Evolutionary conservation across 92 coral and sea anemone species (phyloP).

Genomic region (Plumapathes pennacea): DNA sequence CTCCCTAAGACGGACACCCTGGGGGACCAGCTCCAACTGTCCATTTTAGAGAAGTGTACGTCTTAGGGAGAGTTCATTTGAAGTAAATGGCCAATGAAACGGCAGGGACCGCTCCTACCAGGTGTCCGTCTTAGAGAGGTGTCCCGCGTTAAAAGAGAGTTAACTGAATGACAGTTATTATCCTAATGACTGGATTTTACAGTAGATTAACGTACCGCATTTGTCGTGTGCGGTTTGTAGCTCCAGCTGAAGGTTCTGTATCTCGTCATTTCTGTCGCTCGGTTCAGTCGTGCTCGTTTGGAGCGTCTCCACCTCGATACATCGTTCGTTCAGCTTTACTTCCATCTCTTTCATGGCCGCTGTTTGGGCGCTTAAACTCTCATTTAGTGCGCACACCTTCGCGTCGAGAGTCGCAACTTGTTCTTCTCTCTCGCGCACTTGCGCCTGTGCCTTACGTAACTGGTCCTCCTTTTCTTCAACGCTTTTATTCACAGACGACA

Average conservation of each 20-base stretch:
- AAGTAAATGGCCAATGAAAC: not conserved
- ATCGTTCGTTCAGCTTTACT: conserved; percentile 44
- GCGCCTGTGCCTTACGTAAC: conserved; percentile 28
- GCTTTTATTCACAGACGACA: conserved; percentile 59
- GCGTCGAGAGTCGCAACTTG: conserved; percentile 45
- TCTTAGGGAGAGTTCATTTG: not conserved
- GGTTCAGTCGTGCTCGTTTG: too few relatives aligned
- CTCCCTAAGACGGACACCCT: not conserved
- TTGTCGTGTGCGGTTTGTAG: conserved; percentile 34
- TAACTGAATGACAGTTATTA: not conserved
- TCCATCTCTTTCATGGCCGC: conserved; percentile 53
- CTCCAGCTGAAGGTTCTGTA: conserved; percentile 54
- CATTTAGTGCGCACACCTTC: conserved; percentile 38
- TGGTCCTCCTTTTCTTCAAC: conserved; percentile 64
- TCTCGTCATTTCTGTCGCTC: too few relatives aligned
- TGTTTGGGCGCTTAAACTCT: conserved; percentile 49
- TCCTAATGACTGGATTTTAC: too few relatives aligned
- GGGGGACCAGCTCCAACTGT: not conserved
- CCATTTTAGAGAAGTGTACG: not conserved
- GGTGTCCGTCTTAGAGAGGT: not conserved
- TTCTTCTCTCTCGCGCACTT: conserved; percentile 22
- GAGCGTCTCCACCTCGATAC: conserved; percentile 50
- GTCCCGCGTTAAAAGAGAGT: not conserved
- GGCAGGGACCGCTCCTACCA: not conserved
- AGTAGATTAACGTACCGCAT: conserved; percentile 38